Base-by-base conservation (phyloP, 1,140 invertebrate genomes). In the Tetramorium alpestre region DNA sequence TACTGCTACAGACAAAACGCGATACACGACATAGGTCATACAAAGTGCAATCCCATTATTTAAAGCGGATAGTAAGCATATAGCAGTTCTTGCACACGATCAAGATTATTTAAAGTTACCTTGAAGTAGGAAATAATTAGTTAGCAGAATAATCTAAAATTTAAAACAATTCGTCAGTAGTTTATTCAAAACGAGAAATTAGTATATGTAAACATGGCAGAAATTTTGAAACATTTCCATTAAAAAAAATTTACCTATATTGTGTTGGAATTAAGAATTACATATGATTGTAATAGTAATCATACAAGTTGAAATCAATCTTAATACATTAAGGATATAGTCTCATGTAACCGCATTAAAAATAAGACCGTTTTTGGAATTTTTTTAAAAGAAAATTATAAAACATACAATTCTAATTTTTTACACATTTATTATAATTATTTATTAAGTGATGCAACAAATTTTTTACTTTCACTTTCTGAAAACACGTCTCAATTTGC, bases 1-100 rank as follows among this genome's bases (percentile, higher is more conserved):
- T 28, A 28, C 22, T 76, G 11, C 11, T 44, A 33, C 44, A n/a
- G 10, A 22, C 22, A 60, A 47, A 82, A 72, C 41, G 25, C n/a
- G 11, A 60, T 28, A 47, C 18, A 25, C 10, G 33, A 33, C 33
- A 33, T 47, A 38, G 22, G 2, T 69, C 64, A 5, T 47, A 8
- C 11, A 47, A 78, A 65, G 11, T 33, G 41, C 33, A 41, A 80
- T 80, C 22, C 47, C 47, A 54, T 41, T 81, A 58, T 82, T 82
- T 72, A 22, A 72, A 82, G 10, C 38, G 18, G 51, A 72, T 58
- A 58, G 22, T 56, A 0, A 67, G 58, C 11, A 8, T n/a, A 18
- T 13, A 47, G 1, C 41, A 25, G 13, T 54, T 25, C n/a, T 60
- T 16, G n/a, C 3, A 41, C 11, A 77, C 33, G 33, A 18, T n/a